Evolutionary conservation across 1,140 invertebrate genomes (phyloP).

Genomic region (Drosophila erecta): DNA sequence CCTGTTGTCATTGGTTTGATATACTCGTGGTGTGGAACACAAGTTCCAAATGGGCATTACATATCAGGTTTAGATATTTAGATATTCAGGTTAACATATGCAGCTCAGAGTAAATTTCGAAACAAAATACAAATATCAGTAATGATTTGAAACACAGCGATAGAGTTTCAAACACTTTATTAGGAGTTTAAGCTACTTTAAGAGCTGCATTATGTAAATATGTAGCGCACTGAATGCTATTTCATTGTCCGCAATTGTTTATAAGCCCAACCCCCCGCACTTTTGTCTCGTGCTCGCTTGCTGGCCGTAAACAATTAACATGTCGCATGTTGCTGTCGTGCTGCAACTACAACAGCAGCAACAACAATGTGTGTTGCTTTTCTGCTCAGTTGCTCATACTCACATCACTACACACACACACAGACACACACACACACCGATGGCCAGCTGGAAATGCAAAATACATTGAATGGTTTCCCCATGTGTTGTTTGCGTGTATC

Average conservation of each 20-base stretch:
- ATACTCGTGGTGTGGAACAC: neutral
- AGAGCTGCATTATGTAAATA: neutral
- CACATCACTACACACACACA: neutral
- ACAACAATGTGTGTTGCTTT: conserved; percentile 30
- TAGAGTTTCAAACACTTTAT: neutral
- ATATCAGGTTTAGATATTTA: too few relatives aligned
- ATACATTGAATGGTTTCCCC: conserved; percentile 29
- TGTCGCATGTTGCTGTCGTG: conserved; percentile 52
- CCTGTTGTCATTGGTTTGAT: conserved; percentile 16
- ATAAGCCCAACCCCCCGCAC: conserved; percentile 6
- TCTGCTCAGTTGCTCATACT: conserved; percentile 21
- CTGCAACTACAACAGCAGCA: conserved; percentile 32
- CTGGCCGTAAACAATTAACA: conserved; percentile 58
- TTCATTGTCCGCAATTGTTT: conserved; percentile 10
- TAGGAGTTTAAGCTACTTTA: neutral
- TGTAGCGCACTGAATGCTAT: neutral
- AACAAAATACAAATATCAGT: too few relatives aligned
- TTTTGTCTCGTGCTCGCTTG: conserved; percentile 21
- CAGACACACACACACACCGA: neutral
- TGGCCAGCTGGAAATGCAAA: conserved; percentile 36
- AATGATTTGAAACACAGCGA: too few relatives aligned
- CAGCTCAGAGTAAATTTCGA: too few relatives aligned
- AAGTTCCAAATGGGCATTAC: too few relatives aligned
- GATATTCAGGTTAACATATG: too few relatives aligned
- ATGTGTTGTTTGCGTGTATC: conserved; percentile 20